A percentile compares a stretch with the other conserved stretches of the same genome.
Evolutionary conservation across 2,797 vertebrate genomes (phyloP).

Genomic region (Triplophysa bombifrons): DNA sequence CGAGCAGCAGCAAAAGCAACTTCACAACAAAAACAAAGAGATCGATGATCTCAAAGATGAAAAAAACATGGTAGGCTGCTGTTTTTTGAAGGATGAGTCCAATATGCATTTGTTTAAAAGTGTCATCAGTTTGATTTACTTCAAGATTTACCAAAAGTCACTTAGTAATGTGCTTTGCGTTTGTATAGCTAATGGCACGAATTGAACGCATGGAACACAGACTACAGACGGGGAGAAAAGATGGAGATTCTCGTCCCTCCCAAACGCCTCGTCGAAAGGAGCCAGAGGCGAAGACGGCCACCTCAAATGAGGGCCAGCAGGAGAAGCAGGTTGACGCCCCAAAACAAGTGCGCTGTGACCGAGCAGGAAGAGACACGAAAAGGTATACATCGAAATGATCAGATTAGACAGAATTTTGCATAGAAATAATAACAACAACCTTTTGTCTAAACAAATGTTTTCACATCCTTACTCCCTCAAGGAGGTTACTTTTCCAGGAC

Average conservation of each 20-base stretch:
- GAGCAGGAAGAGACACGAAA: conserved; percentile 83
- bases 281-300: conserved; percentile 61
- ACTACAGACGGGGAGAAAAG: conserved; percentile 86
- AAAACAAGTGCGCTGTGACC: conserved; percentile 77
- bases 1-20: conserved; percentile 85
- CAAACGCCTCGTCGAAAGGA: conserved; percentile 47
- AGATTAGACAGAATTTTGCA: neutral
- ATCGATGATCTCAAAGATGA: conserved; percentile 84
- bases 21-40: conserved; percentile 84
- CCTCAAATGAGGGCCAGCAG: conserved; percentile 46
- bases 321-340: conserved; percentile 66
- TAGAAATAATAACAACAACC: too few species aligned
- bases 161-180: neutral
- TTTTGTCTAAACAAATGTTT: neutral
- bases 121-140: neutral
- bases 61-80: conserved; percentile 79
- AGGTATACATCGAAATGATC: conserved; percentile 66
- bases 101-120: neutral
- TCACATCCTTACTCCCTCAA: conserved; percentile 52
- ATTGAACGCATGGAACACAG: conserved; percentile 89
- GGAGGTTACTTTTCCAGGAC: conserved; percentile 72
- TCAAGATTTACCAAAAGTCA: neutral
- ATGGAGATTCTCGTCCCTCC: conserved; percentile 78
- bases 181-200: conserved; percentile 79
- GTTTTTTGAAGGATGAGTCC: neutral